Base-by-base conservation (phyloP, 2,888 invertebrate genomes). In the Hypomecis punctinalis region DNA sequence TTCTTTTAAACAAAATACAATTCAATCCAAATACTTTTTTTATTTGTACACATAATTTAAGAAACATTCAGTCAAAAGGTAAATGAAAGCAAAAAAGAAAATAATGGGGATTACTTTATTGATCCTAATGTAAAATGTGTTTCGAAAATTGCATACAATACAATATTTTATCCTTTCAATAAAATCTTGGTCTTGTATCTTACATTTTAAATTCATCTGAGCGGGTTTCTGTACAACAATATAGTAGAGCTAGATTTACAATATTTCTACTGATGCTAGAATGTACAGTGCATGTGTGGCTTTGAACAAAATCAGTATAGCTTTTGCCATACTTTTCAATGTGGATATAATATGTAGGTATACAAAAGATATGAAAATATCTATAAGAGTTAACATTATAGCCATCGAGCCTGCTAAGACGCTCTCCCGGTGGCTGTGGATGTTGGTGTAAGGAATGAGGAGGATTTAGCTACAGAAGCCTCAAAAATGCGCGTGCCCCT, bases 91-190 rank as follows among this genome's bases (percentile, higher is more conserved):
- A 68, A 78, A 76, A 23, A 23, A 23, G 43, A 52, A 74, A 71
- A 77, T 77, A 78, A 84, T 83, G 85, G 84, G 88, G 89, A 91
- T 90, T 91, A 91, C 86, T 93, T 93, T 91, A 93, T 93, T 92
- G 92, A 93, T 91, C 87, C 86, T 90, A 89, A 88, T 90, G 91
- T 92, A 92, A 92, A 92, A 89, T 85, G 86, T 89, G 86, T 90
- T 91, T 91, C 89, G 88, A 93, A 93, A 93, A 92, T 90, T 89
- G 88, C 89, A 87, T 92, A 91, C 89, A 90, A 88, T 89, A 89
- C 84, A 91, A 88, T 92, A 91, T 88, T 90, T 88, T 88, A 87
- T 88, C 84, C 79, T 86, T 88, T 90, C 81, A 89, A 90, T 89
- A 90, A 89, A 89, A 89, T 85, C 88, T 91, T 92, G 91, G 92